Evolutionary conservation across 2,113 vertebrate genomes (phyloP).

Genomic region (Sinocyclocheilus grahami): DNA sequence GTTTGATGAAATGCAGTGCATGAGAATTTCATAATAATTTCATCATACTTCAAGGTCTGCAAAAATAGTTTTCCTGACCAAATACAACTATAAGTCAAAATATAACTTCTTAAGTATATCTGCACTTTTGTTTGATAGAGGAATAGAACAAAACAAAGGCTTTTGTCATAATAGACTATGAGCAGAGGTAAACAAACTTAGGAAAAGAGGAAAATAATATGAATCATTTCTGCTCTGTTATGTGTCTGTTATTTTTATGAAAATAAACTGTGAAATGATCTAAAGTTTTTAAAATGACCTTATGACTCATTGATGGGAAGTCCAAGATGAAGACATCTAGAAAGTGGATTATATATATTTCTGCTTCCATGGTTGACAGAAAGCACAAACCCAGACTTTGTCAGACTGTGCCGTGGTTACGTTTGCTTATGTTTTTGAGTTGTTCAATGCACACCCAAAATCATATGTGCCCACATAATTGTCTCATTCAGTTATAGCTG

Average conservation of each 20-base stretch:
- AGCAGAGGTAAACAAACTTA: not conserved
- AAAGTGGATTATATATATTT: not conserved
- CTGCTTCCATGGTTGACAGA: not conserved
- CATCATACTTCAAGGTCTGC: not conserved
- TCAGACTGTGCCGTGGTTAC: not conserved
- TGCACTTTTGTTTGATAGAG: not conserved
- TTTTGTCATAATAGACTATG: not conserved
- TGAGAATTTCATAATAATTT: not conserved
- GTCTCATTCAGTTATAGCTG: not conserved
- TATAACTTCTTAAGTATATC: not conserved
- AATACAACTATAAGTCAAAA: not conserved
- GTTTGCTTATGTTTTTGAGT: not conserved
- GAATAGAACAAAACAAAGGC: not conserved
- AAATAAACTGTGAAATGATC: not conserved
- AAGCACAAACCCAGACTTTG: not conserved
- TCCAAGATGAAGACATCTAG: not conserved
- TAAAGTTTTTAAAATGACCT: not conserved
- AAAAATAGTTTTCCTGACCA: not conserved
- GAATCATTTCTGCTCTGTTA: not conserved
- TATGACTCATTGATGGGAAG: not conserved
- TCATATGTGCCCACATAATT: not conserved
- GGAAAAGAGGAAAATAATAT: not conserved
- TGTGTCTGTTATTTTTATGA: not conserved
- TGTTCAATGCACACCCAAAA: not conserved
- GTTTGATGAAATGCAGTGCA: constrained; percentile 8